phyloP scores from a whole-genome alignment of 2,113 vertebrate genomes.

The Anolis sagrei region DNA sequence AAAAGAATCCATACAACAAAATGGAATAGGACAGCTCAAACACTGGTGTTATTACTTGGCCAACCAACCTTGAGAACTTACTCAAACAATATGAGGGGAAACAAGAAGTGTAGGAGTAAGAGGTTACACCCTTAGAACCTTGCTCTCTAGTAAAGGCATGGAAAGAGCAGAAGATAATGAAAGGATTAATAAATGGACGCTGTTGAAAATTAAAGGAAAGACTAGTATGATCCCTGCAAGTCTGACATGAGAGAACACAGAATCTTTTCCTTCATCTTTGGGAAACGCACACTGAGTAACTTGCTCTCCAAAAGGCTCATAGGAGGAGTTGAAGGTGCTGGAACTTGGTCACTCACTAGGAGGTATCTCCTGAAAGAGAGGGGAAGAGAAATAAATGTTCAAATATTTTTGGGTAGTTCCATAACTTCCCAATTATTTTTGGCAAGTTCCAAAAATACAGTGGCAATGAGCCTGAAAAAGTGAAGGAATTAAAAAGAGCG shows the following conservation, averaged over 20 bases:
- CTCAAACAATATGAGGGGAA: neutral
- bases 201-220: neutral
- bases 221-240: neutral
- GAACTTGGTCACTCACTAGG: constrained; percentile 11
- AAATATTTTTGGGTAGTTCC: neutral
- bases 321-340: neutral
- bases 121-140: constrained; percentile 26
- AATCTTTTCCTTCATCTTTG: neutral
- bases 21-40: neutral
- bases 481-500: neutral
- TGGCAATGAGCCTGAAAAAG: neutral
- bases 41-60: constrained; percentile 8
- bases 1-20: constrained; percentile 6
- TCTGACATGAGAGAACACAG: constrained; percentile 6
- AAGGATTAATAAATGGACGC: neutral
- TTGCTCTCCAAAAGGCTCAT: constrained; percentile 44
- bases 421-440: neutral
- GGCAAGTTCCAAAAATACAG: neutral
- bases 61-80: neutral
- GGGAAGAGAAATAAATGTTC: neutral
- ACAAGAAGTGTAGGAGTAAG: neutral
- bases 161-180: neutral
- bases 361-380: constrained; percentile 19
- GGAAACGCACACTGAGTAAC: constrained; percentile 49
- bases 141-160: constrained; percentile 32